Base-by-base conservation (phyloP, 1,140 invertebrate species). In the Magallana ariakensis region DNA sequence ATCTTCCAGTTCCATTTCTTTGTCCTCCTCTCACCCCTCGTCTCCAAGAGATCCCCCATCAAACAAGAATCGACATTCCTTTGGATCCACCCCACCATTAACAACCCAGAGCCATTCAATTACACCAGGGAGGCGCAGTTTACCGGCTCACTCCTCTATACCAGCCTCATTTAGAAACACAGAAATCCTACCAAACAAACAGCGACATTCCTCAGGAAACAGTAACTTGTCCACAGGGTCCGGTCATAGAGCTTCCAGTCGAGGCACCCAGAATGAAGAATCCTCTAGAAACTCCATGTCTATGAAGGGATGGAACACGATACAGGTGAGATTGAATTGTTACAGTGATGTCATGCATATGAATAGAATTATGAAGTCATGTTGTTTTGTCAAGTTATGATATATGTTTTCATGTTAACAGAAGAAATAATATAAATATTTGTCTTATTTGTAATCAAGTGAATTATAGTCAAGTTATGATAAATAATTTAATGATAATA, bases 101-200 rank as follows among this genome's bases (percentile, higher is more conserved):
- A 6, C 33, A 22, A 75, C 66, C 22, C 66, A 33, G 8, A 75
- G 66, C 10, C 66, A 75, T 33, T 10, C 22, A 26, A 22, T 26
- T 9, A 75, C 66, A 75, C 26, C 22, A 75, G 66, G 66, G 13
- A 75, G 66, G 33, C 66, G 33, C 22, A 75, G 66, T 33, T 75
- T 75, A 75, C 66, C 66, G 1, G 22, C 22, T 26, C 66, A 75
- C 10, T 75, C 66, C 15, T 70, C 22, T 33, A 26, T 75, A 75
- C 66, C 19, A 33, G 22, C 66, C 11, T 66, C 62, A n/a, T 75
- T 22, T 75, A 75, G 66, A 26, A 75, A 75, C 33, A 75, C 66
- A 75, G 66, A 75, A 11, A 75, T 75, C 33, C 33, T 75, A 75
- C 66, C 66, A 75, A 75, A 75, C 66, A 75, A 75, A 75, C 66